Base-by-base conservation (phyloP, 1,140 invertebrate genomes). In the Hylyphantes graminicola region DNA sequence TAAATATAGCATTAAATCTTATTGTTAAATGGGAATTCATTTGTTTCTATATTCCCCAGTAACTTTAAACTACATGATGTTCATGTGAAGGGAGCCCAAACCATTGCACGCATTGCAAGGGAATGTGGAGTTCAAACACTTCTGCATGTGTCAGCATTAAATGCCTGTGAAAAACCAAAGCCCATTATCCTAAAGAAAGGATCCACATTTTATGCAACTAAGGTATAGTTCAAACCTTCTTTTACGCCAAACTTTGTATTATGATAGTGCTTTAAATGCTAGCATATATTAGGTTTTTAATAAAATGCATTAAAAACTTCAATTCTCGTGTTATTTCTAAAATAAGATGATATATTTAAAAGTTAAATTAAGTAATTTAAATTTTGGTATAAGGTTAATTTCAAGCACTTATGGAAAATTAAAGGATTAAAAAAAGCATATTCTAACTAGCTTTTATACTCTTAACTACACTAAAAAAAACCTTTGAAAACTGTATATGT, bases 51-150 rank as follows among this genome's bases (percentile, higher is more conserved):
- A 79, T 5, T 64, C 59, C 86, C 74, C 87, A 79, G 90, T 48
- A 97, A 97, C 89, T 98, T 94, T 86, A 93, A 90, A 67, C 96
- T 93, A 88, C 90, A 94, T 53, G 95, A 97, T 92, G 94, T 96
- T 0, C 91, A 97, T 83, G 86, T 88, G 5, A 87, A 86, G 65
- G 88, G 88, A 21, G 92, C 95, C 0, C 90, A 93, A 55, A 92
- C 90, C 21, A 89, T 97, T 86, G 96, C 96, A 35, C 93, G 93
- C 88, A 91, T 96, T 73, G 92, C 92, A 85, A 92, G 92, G 72
- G 92, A 96, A 89, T 90, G 90, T 88, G 95, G 95, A 53, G 95
- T 98, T 9, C 92, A 96, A 86, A 93, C 93, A 85, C 93, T 97
- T 6, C 94, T 97, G 88, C 96, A 98, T 89, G 87, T 97, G 0